These are phyloP conservation scores for Aspidapion aeneum DNA, from an alignment of 2,888 invertebrate species.

Conservation along the genomic window DNA sequence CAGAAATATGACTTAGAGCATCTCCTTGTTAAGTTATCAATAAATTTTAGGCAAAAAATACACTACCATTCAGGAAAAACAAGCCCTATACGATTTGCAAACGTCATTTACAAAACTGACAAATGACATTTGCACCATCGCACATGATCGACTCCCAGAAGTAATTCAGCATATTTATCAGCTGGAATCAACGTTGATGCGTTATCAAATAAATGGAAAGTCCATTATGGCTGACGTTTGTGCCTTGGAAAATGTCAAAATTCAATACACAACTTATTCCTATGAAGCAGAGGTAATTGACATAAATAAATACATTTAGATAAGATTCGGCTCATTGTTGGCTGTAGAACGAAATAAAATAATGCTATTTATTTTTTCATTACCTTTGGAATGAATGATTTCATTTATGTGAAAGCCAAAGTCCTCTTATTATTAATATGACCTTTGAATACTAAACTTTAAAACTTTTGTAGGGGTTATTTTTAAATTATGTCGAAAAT, in stretches of 20 bases:
- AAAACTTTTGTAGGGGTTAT: conserved; percentile 7
- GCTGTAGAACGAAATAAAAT: no score
- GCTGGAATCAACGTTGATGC: conserved; percentile 36
- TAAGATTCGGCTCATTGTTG: no score
- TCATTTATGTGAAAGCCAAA: no score
- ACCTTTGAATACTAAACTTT: no score
- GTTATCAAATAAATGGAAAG: conserved; percentile 37
- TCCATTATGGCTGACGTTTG: conserved; percentile 32
- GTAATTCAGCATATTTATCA: conserved; percentile 28
- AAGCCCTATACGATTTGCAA: conserved; percentile 22
- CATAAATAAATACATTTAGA: no score
- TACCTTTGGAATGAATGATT: no score
- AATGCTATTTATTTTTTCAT: no score
- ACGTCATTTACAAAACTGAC: conserved; percentile 32
- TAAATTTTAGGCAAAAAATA: conserved; percentile 13
- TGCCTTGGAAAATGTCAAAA: conserved; percentile 30
- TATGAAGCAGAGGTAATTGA: conserved; percentile 10
- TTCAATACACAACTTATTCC: conserved; percentile 26
- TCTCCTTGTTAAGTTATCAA: no score
- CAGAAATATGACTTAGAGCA: no score
- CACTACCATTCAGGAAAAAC: conserved; percentile 9
- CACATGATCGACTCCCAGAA: conserved; percentile 27
- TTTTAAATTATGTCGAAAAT: conserved; percentile 32
- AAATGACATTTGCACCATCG: conserved; percentile 27
- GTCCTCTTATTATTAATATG: no score